Evolutionary conservation across 2,888 invertebrate species (phyloP), one percentile per base, ranked within the genome.

Genomic region (Merodon equestris): DNA sequence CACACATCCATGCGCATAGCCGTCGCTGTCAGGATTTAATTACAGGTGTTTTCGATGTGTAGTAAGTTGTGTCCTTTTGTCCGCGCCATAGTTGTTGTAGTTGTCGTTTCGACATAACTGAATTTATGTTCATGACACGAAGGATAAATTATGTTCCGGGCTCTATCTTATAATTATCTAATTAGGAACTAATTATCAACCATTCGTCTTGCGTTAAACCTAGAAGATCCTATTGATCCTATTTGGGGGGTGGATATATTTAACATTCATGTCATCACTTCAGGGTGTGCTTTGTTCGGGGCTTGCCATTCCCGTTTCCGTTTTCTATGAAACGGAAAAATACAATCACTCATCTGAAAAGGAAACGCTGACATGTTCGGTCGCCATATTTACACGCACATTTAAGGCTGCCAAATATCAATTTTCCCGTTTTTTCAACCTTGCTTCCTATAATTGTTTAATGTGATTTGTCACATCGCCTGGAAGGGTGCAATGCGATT

Each of bases 31-130:
- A 27, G 51, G 60, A 68, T 68, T 74, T 79, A 74, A 79, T 79
- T 79, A 64, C 79, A 74, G 73, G 79, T 79, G 64, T 74, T 79
- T 74, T 42, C 45, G 27, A 27, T 27, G 40, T 74, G 79, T 79
- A 74, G 74, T 74, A 74, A 79, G 64, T 64, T 64, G 27, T 79
- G 79, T 79, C 79, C 79, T 70, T 27, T 70, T 79, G 79, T 79
- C 64, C 79, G 51, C 9, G 15, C 19, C n/a, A n/a, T n/a, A n/a
- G n/a, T n/a, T 14, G 19, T 36, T 13, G 67, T 57, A 45, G 36
- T 17, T n/a, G 40, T 40, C 7, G 13, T 47, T 9, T 42, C 10
- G 3, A n/a, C n/a, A 10, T 10, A 40, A 40, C 15, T 2, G 7
- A 68, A 74, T 74, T 79, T 73, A 79, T 79, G 79, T 79, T 47